A percentile compares a stretch with the other conserved stretches of the same genome.
Conservation (phyloP, 2,888 invertebrate species). For the Cataglyphis altisquamis region DNA sequence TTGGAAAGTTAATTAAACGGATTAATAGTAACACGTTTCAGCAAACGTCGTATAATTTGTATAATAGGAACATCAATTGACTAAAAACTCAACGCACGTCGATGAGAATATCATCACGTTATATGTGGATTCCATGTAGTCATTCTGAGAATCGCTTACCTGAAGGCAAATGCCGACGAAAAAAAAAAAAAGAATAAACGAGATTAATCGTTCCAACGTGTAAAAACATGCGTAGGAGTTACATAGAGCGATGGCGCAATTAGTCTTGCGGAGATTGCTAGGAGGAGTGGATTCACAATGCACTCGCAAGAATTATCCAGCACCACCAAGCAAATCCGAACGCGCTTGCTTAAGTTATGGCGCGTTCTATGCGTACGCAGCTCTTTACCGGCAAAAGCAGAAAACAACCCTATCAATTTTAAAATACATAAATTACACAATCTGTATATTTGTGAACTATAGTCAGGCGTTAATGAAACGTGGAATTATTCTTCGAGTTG, state of each 20-base stretch:
- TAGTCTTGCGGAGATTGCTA: constrained; percentile 58
- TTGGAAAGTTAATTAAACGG: constrained; percentile 1
- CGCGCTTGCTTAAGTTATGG: constrained; percentile 41
- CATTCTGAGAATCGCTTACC: constrained; percentile 32
- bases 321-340: constrained; percentile 41
- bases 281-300: constrained; percentile 63
- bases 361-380: constrained; percentile 6
- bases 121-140: constrained; percentile 45
- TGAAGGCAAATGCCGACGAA: background rate
- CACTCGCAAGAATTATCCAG: constrained; percentile 65
- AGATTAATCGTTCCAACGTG: constrained; percentile 62
- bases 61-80: background rate
- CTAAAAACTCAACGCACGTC: constrained; percentile 21
- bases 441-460: background rate
- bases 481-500: background rate
- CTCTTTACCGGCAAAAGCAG: constrained; percentile 11
- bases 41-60: background rate
- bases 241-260: constrained; percentile 59
- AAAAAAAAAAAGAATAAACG: constrained; percentile 27
- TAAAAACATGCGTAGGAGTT: constrained; percentile 68
- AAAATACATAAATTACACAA: constrained; percentile 1
- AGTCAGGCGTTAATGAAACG: background rate
- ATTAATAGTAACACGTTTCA: constrained; percentile 9
- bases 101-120: constrained; percentile 54
- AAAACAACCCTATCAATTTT: constrained; percentile 23